Base-by-base conservation (phyloP, 2,888 invertebrate species). In the Alviniconcha strummeri region DNA sequence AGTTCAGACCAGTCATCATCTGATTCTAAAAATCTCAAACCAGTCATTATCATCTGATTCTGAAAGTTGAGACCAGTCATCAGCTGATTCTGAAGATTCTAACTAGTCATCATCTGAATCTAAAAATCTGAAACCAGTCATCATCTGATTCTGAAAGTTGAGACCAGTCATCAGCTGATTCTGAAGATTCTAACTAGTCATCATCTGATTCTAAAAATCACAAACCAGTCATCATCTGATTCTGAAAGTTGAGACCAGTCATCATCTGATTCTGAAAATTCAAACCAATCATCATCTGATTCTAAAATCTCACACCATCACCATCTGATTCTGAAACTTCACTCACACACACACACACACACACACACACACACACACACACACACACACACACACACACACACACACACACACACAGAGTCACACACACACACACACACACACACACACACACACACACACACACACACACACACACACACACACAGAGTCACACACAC, bases 1-100 rank as follows among this genome's bases (percentile, higher is more conserved):
- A n/a, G 5, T n/a, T n/a, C 15, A 71, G 8, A 60, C 60, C 7
- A 7, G 13, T 7, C 7, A 60, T 60, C 4, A 64, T 64, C 64
- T 64, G 64, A 64, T 15, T 64, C 64, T 64, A n/a, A 15, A 13
- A 64, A 64, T 64, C 15, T 13, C 15, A 71, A 8, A n/a, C n/a
- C n/a, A 60, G 13, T 9, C 15, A n/a, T 71, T 7, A 71, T n/a
- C 71, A 71, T n/a, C 15, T 69, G 69, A 17, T 17, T 69, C 69
- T 69, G 69, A n/a, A 71, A n/a, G 7, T 60, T 9, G 13, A 60
- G 8, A 60, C 60, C 7, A 7, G 13, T 7, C 85, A 94, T 83
- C 86, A 94, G 86, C 80, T 93, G 92, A 88, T 90, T 91, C 94
- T 94, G 88, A 19, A 89, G 84, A 36, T 36, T 36, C 3, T 1